These are phyloP conservation scores for Rhyacophila brunnea DNA, from an alignment of 1,140 invertebrate genomes.

Conservation along the genomic window DNA sequence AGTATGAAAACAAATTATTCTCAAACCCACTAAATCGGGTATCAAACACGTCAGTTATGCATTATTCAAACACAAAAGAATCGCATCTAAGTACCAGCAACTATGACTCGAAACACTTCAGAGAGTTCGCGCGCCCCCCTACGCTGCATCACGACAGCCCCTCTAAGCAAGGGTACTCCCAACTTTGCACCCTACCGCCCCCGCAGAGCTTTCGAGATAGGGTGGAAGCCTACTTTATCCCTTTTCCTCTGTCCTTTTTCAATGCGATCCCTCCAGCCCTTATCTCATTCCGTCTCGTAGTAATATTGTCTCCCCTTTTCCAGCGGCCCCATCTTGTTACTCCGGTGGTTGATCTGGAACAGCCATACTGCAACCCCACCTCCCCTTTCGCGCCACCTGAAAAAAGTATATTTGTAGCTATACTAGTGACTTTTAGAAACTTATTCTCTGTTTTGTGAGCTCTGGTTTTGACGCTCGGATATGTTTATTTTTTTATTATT, in stretches of 20 bases:
- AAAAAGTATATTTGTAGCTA: constrained; percentile 4
- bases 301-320: constrained; percentile 19
- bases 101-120: constrained; percentile 10
- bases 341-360: constrained; percentile 31
- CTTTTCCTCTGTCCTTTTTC: constrained; percentile 1
- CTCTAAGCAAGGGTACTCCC: background rate
- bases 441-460: too few species aligned
- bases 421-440: background rate
- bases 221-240: constrained; percentile 4
- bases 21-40: too few species aligned
- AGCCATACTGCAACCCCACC: constrained; percentile 6
- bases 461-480: too few species aligned
- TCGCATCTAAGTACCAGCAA: constrained; percentile 15
- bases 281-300: constrained; percentile 8
- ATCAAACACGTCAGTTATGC: background rate
- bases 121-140: too few species aligned
- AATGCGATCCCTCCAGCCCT: background rate
- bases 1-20: too few species aligned
- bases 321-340: constrained; percentile 20
- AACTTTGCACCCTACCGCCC: background rate
- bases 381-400: constrained; percentile 2
- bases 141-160: too few species aligned
- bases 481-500: too few species aligned
- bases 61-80: constrained; percentile 15
- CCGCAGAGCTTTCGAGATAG: background rate